Evolutionary conservation across 2,888 invertebrate genomes (phyloP).

Genomic region (Caradrina clavipalpis): DNA sequence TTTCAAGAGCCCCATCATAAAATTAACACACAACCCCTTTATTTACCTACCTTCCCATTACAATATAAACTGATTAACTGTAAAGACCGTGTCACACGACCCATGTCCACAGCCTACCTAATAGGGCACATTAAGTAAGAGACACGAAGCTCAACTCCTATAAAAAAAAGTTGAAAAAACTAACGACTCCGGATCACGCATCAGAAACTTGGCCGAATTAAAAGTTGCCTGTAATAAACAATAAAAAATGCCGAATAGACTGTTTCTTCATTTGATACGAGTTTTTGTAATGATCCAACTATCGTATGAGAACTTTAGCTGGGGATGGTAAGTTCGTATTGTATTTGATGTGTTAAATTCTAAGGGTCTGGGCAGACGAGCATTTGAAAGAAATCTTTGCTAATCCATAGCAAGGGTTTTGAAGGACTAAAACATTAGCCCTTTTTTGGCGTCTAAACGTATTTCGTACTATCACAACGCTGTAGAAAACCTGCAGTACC

Average conservation of each 20-base stretch:
- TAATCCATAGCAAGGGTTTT: too few relatives aligned
- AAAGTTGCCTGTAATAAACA: slow-evolving; percentile 90
- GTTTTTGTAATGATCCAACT: slow-evolving; percentile 77
- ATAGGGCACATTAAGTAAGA: slow-evolving; percentile 84
- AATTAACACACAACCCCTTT: slow-evolving; percentile 64
- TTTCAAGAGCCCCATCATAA: slow-evolving; percentile 44
- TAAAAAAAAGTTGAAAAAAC: slow-evolving; percentile 84
- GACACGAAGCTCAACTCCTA: slow-evolving; percentile 82
- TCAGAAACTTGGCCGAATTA: slow-evolving; percentile 88
- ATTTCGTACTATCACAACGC: too few relatives aligned
- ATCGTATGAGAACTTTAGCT: slow-evolving; percentile 70
- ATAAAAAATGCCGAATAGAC: slow-evolving; percentile 86
- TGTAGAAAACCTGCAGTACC: too few relatives aligned
- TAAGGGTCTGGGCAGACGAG: slow-evolving; percentile 35
- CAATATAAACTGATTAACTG: slow-evolving; percentile 66
- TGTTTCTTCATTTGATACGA: slow-evolving; percentile 80
- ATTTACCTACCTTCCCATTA: slow-evolving; percentile 65
- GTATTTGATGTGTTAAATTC: slow-evolving; percentile 58
- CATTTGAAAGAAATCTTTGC: too few relatives aligned
- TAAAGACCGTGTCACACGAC: slow-evolving; percentile 73
- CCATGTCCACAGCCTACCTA: slow-evolving; percentile 75
- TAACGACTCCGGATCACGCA: slow-evolving; percentile 88
- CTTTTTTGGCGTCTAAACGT: too few relatives aligned
- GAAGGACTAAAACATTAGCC: too few relatives aligned
- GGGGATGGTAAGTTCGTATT: slow-evolving; percentile 47